Evolutionary conservation across 2,888 invertebrate species (phyloP).

Genomic region (Dryocosmus kuriphilus): DNA sequence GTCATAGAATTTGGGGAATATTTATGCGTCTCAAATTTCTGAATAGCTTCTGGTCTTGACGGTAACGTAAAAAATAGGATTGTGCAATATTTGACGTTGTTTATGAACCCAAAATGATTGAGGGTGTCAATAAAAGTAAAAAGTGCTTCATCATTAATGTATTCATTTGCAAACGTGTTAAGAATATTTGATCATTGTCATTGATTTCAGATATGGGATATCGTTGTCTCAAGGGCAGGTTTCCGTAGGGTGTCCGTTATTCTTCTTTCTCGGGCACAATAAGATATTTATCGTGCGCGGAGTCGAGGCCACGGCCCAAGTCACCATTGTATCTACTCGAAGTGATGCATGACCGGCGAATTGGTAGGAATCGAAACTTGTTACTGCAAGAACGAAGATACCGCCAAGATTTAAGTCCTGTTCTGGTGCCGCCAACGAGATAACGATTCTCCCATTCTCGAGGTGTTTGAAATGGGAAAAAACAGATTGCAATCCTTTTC

Average conservation of each 20-base stretch:
- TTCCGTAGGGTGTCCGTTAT: slow-evolving; percentile 58
- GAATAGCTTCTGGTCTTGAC: too few relatives aligned
- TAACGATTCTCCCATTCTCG: slow-evolving; percentile 58
- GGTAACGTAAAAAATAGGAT: too few relatives aligned
- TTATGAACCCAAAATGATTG: neutral
- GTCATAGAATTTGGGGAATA: too few relatives aligned
- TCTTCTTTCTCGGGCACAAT: slow-evolving; percentile 70
- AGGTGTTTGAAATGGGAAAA: slow-evolving; percentile 49
- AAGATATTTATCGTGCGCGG: slow-evolving; percentile 73
- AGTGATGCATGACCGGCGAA: slow-evolving; percentile 76
- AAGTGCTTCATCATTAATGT: neutral
- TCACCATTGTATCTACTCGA: slow-evolving; percentile 74
- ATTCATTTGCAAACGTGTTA: slow-evolving; percentile 1
- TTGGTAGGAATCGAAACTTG: slow-evolving; percentile 76
- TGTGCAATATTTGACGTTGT: too few relatives aligned
- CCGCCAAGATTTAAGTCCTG: slow-evolving; percentile 71
- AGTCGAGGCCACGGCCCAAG: slow-evolving; percentile 66
- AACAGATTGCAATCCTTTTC: slow-evolving; percentile 47
- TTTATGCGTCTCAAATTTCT: too few relatives aligned
- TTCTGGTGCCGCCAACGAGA: slow-evolving; percentile 66
- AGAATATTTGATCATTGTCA: slow-evolving; percentile 7
- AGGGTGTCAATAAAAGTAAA: neutral
- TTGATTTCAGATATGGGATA: slow-evolving; percentile 1
- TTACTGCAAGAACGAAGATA: slow-evolving; percentile 72
- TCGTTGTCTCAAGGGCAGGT: slow-evolving; percentile 24